A percentile compares a stretch with the other conserved stretches of the same genome.
phyloP scores from a whole-genome alignment of 2,797 vertebrate species.

The Sandelia bainsii region DNA sequence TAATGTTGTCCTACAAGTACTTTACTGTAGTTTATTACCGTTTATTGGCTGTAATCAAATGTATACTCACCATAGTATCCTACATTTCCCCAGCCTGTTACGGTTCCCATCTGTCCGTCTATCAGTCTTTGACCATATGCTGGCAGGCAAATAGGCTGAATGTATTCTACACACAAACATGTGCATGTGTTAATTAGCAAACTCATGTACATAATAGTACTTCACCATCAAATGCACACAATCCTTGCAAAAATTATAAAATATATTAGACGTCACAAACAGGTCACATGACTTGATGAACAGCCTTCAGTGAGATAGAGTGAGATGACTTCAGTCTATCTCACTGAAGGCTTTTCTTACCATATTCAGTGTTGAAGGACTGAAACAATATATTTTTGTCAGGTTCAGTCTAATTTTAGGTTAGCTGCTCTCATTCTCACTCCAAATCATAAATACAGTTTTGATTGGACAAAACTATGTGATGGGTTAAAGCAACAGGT shows the following conservation, averaged over 20 bases:
- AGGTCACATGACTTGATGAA: not conserved
- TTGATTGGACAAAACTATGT: no score
- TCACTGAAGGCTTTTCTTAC: not conserved
- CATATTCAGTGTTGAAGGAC: not conserved
- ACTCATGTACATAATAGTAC: not conserved
- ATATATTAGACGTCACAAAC: not conserved
- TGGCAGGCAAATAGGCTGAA: conserved; percentile 92
- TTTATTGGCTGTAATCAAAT: not conserved
- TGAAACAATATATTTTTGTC: not conserved
- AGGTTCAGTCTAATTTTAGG: not conserved
- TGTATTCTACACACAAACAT: conserved; percentile 83
- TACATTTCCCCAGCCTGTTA: conserved; percentile 93
- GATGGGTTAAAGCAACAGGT: not conserved
- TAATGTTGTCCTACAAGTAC: not conserved
- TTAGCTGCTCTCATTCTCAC: not conserved
- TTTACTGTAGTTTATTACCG: not conserved
- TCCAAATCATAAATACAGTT: no score
- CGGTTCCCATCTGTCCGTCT: conserved; percentile 90
- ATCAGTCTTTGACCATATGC: conserved; percentile 87
- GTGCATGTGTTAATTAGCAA: not conserved
- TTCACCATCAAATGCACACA: not conserved
- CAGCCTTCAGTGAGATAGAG: not conserved
- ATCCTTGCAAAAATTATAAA: not conserved
- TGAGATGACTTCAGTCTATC: no score
- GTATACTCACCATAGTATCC: conserved; percentile 88